Conservation (phyloP, 1,140 invertebrate genomes). For the Drosophila malerkotliana region DNA sequence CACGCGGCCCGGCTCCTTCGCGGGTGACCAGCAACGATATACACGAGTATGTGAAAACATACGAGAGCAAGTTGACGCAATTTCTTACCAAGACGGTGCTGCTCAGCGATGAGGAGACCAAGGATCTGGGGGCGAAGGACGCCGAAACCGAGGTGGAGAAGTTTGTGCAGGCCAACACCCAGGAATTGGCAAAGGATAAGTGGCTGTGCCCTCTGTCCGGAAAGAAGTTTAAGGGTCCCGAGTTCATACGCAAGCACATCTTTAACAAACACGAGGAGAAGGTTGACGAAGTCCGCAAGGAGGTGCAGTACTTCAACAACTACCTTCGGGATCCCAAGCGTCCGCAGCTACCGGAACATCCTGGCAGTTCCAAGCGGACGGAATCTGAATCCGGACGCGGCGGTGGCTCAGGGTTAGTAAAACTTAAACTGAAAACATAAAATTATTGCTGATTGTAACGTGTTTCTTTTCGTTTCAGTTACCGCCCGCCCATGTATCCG, state of each 20-base stretch:
- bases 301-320: conserved; percentile 99
- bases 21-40: conserved; percentile 90
- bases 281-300: conserved; percentile 97
- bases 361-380: conserved; percentile 85
- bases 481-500: conserved; percentile 68
- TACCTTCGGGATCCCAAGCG: conserved; percentile 97
- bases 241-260: conserved; percentile 99
- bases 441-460: not conserved
- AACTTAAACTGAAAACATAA: not conserved
- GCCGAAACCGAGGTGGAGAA: conserved; percentile 96
- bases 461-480: conserved; percentile 26
- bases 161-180: conserved; percentile 96
- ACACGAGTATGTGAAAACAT: conserved; percentile 90
- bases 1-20: conserved; percentile 93
- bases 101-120: conserved; percentile 91
- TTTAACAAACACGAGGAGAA: conserved; percentile 99
- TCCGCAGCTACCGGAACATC: conserved; percentile 94
- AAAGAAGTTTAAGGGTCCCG: conserved; percentile 99
- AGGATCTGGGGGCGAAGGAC: conserved; percentile 94
- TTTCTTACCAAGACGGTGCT: conserved; percentile 90
- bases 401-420: conserved; percentile 84
- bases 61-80: conserved; percentile 95
- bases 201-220: conserved; percentile 99
- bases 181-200: conserved; percentile 98
- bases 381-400: conserved; percentile 84